A percentile compares a stretch with the other conserved stretches of the same genome.
Evolutionary conservation across 2,888 invertebrate species (phyloP).

Genomic region (Rambutsinella grinnellia): DNA sequence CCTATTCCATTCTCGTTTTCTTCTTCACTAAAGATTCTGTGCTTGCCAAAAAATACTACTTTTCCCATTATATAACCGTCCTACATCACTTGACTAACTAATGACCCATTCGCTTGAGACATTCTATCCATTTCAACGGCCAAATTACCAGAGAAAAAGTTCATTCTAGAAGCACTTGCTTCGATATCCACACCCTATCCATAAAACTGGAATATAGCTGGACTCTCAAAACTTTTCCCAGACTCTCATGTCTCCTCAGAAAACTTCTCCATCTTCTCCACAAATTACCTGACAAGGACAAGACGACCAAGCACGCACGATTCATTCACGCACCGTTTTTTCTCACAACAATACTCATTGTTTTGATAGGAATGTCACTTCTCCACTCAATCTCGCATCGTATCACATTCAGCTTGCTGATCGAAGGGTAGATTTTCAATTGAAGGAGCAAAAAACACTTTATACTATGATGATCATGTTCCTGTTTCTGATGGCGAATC

Average conservation of each 20-base stretch:
- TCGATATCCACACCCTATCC: too few relatives aligned
- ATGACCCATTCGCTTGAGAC: slow-evolving; percentile 57
- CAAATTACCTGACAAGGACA: slow-evolving; percentile 32
- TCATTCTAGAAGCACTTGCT: neutral
- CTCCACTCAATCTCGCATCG: slow-evolving; percentile 14
- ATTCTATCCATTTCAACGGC: slow-evolving; percentile 51
- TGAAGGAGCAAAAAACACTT: neutral
- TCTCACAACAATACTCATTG: neutral
- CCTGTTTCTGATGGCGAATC: slow-evolving; percentile 3
- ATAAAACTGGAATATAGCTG: too few relatives aligned
- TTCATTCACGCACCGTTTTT: neutral
- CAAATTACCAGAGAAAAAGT: slow-evolving; percentile 39
- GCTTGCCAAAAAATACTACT: slow-evolving; percentile 16
- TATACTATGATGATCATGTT: too few relatives aligned
- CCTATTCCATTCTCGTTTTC: slow-evolving; percentile 17
- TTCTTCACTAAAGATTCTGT: neutral
- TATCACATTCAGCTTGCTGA: slow-evolving; percentile 17
- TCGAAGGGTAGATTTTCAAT: neutral
- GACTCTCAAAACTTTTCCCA: neutral
- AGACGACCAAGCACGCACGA: neutral
- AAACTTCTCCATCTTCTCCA: slow-evolving; percentile 10
- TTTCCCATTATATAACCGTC: neutral
- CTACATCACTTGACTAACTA: slow-evolving; percentile 28
- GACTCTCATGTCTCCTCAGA: slow-evolving; percentile 1
- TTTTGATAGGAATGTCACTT: slow-evolving; percentile 26